Evolutionary conservation across 2,888 invertebrate species (phyloP).

Genomic region (Aporophyla nigra): DNA sequence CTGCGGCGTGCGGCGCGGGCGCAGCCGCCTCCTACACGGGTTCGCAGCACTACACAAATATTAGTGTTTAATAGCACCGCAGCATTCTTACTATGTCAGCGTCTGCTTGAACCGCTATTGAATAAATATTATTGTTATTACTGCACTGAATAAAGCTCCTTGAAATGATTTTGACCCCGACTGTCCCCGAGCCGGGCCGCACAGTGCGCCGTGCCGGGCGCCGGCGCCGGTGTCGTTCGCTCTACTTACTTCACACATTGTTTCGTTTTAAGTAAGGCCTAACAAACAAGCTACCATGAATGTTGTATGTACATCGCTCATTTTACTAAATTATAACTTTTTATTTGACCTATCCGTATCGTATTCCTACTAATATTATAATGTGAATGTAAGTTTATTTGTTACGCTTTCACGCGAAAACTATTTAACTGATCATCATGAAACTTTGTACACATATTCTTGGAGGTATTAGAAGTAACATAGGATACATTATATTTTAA

Average conservation of each 20-base stretch:
- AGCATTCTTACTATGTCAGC: constrained; percentile 39
- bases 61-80: constrained; percentile 39
- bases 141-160: background rate
- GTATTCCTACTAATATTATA: background rate
- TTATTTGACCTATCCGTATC: background rate
- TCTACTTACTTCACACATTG: background rate
- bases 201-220: background rate
- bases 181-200: background rate
- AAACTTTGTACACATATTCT: too few relatives aligned
- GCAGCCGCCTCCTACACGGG: constrained; percentile 43
- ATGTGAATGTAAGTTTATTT: too few relatives aligned
- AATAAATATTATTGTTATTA: constrained; percentile 23
- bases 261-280: background rate
- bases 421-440: too few relatives aligned
- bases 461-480: too few relatives aligned
- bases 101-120: constrained; percentile 1
- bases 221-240: background rate
- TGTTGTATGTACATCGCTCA: too few relatives aligned
- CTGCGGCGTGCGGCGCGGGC: constrained; percentile 2
- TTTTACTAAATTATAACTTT: background rate
- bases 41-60: constrained; percentile 40
- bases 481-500: too few relatives aligned
- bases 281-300: too few relatives aligned
- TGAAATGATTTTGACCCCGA: background rate
- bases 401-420: too few relatives aligned